Evolutionary conservation across 2,888 invertebrate species (phyloP).

Genomic region (Drepanosiphum platanoidis): DNA sequence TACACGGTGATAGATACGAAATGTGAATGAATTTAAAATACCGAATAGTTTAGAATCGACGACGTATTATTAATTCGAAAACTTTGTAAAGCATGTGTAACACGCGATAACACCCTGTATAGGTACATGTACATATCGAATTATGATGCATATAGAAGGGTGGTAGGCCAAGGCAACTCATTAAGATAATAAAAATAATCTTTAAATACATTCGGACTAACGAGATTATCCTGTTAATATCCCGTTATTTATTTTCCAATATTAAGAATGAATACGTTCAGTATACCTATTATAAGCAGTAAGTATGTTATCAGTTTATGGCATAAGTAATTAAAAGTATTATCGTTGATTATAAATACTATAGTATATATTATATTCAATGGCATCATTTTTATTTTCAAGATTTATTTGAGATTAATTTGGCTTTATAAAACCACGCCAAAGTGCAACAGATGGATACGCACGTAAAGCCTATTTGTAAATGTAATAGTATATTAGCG

Average conservation of each 20-base stretch:
- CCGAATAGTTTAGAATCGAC: too few relatives aligned
- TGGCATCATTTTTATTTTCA: too few relatives aligned
- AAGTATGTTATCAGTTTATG: neutral
- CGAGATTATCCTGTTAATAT: constrained; percentile 7
- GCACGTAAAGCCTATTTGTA: too few relatives aligned
- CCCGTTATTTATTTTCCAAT: constrained; percentile 8
- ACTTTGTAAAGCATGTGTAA: neutral
- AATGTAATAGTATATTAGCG: neutral
- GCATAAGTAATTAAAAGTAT: neutral
- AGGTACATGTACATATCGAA: neutral
- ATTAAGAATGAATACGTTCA: neutral
- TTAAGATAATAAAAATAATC: constrained; percentile 39
- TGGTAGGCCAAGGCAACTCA: constrained; percentile 30
- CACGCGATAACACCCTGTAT: neutral
- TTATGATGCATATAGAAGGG: neutral
- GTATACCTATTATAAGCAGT: neutral
- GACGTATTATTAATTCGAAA: neutral
- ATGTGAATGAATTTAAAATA: too few relatives aligned
- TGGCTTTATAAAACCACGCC: neutral
- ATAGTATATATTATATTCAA: too few relatives aligned
- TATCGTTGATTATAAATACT: neutral
- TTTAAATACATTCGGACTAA: constrained; percentile 40
- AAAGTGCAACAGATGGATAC: neutral
- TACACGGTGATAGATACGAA: too few relatives aligned
- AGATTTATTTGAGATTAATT: neutral